Base-by-base conservation (phyloP, 1,140 invertebrate species). In the Drosophila ironensis region DNA sequence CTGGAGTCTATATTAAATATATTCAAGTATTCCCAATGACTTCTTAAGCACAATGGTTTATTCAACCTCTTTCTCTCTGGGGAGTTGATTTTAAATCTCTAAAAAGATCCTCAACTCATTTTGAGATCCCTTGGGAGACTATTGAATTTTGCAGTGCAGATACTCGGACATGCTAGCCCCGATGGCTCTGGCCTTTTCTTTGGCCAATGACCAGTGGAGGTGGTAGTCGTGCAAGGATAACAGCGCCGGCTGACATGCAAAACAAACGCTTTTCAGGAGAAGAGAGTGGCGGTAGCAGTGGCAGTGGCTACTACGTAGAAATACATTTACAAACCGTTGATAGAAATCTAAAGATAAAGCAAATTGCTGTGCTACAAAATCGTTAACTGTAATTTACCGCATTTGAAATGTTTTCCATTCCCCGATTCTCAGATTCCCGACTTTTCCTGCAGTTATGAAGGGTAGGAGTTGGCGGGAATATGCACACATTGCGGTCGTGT, bases 331-430 rank as follows among this genome's bases (percentile, higher is more conserved):
- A 84, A 86, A 72, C 80, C 70, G 70, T 54, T 75, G 80, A 86
- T 86, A 87, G 67, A 80, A 72, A 87, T 86, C 81, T 87, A 44
- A 22, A 75, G 80, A 86, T 86, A 86, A 86, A 52, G 81, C 71
- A 86, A 86, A 86, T 86, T 86, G 80, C 80, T 80, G 74, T 75
- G 80, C 81, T 86, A 86, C 81, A 86, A 86, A 86, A 86, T 86
- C 74, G 80, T 86, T 86, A 86, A 80, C 74, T 80, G 80, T 86
- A 86, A 86, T 86, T 86, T 86, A 86, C 74, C 74, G 80, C 71
- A 86, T 86, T 86, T 57, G 56, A 63, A 82, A 82, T 54, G 80
- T 56, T 57, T 52, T 66, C 53, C 51, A 47, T 63, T 81, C 30
- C 30, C 30, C 30, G 44, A 52, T 46, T 54, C 24, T 33, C 9